phyloP scores from a whole-genome alignment of 2,888 invertebrate species.

The Parnassius smintheus region DNA sequence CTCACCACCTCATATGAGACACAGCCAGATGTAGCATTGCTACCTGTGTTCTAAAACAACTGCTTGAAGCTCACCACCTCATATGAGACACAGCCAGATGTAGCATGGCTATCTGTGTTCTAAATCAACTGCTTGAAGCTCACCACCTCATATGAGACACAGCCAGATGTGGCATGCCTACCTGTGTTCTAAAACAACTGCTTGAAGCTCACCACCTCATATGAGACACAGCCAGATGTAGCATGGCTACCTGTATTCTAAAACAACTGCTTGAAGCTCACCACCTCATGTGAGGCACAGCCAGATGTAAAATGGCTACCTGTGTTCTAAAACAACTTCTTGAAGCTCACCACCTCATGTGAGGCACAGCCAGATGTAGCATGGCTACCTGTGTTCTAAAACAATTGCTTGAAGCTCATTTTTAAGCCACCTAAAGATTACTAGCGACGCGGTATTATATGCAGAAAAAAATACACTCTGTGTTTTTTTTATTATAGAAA shows the following conservation, averaged over 20 bases:
- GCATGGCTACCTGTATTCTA: conserved; percentile 6
- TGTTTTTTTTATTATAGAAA: not conserved
- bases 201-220: not conserved
- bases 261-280: not conserved
- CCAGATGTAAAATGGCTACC: conserved; percentile 1
- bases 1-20: too few relatives aligned
- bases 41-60: conserved; percentile 7
- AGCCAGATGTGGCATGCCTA: not conserved
- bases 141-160: not conserved
- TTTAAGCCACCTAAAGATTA: not conserved
- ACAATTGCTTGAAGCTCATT: not conserved
- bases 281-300: not conserved
- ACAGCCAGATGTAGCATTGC: not conserved
- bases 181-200: conserved; percentile 6
- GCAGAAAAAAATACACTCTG: not conserved
- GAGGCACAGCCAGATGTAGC: not conserved
- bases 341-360: not conserved
- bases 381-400: conserved; percentile 7
- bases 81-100: not conserved
- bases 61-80: not conserved
- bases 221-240: not conserved
- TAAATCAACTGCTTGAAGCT: not conserved
- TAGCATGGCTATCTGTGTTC: conserved; percentile 9
- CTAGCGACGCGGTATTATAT: conserved; percentile 4
- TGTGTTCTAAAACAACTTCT: conserved; percentile 4